Evolutionary conservation across 2,888 invertebrate species (phyloP), one percentile per base, ranked within the genome.

Genomic region (Meghimatium bilineatum): DNA sequence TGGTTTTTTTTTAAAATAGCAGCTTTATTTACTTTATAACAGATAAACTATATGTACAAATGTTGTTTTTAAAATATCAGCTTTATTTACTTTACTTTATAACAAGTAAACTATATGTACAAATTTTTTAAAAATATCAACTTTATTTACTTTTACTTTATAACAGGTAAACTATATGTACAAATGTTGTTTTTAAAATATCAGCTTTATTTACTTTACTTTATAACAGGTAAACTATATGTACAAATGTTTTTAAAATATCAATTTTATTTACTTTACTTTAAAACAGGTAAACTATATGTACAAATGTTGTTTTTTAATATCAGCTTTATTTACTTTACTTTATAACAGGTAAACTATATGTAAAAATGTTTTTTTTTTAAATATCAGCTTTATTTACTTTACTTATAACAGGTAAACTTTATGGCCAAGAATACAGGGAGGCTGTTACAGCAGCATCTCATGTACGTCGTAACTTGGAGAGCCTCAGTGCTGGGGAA

Each of bases 401-500:
- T 56, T 26, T 44, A 29, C 23, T 6, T 60, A n/a, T n/a, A n/a
- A 36, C 81, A 86, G 86, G 86, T 44, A 36, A 66, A n/a, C 69
- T 79, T 29, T 82, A 86, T 38, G 85, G 84, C 23, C 60, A 72
- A 23, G 85, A 85, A 0, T 75, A 80, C 23, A 75, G 67, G 14
- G 86, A 86, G 38, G 83, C 84, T 1, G 84, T 87, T 2, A 82
- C 85, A 20, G 80, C 84, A 3, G 86, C 86, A 2, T 86, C 85
- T 20, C 85, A 86, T 36, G 69, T 88, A 20, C 79, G 88, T 26
- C 80, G 84, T 10, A 84, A 87, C 60, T 60, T 88, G 23, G 36
- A 83, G 0, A 72, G 76, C 3, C 85, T 88, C 67, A 86, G 77
- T 1, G 79, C 17, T 3, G 88, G 88, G 14, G 88, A 88, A 74